Evolutionary conservation across 2,888 invertebrate genomes (phyloP).

Genomic region (Ormyrus labotus): DNA sequence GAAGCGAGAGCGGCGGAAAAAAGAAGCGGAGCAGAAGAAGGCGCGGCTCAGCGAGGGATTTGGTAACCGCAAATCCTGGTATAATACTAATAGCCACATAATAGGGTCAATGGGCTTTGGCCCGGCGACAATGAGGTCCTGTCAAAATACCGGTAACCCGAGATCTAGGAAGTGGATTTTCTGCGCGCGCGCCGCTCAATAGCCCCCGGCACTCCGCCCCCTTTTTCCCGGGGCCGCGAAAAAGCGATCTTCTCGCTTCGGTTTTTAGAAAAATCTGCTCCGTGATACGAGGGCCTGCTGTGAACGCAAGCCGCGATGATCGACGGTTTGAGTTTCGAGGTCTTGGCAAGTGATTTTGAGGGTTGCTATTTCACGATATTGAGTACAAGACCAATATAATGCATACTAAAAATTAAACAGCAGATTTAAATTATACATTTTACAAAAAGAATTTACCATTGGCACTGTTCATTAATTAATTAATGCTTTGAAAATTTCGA

Average conservation of each 20-base stretch:
- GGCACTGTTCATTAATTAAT: too few relatives aligned
- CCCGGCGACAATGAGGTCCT: constrained; percentile 74
- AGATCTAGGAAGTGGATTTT: constrained; percentile 75
- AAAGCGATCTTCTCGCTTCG: not conserved
- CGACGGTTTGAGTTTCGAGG: constrained; percentile 70
- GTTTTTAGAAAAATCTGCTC: constrained; percentile 64
- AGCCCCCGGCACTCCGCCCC: constrained; percentile 54
- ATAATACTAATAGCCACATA: constrained; percentile 76
- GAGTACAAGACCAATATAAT: too few relatives aligned
- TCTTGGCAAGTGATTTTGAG: too few relatives aligned
- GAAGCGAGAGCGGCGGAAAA: constrained; percentile 11
- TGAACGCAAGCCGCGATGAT: constrained; percentile 59
- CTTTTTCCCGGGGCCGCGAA: constrained; percentile 36
- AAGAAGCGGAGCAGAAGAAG: not conserved
- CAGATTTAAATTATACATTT: too few relatives aligned
- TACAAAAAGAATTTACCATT: too few relatives aligned
- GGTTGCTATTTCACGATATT: too few relatives aligned
- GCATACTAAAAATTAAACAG: too few relatives aligned
- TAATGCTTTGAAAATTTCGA: too few relatives aligned
- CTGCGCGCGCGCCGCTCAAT: constrained; percentile 58
- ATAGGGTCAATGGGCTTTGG: constrained; percentile 75
- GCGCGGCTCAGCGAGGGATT: constrained; percentile 41
- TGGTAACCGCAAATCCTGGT: constrained; percentile 71
- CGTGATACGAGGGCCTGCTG: not conserved
- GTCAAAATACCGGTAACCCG: constrained; percentile 75